Percentiles rank a stretch among this genome's conserved stretches.
These are phyloP conservation scores for Parapsyche elsis DNA, from an alignment of 1,140 invertebrate species.

Conservation along the genomic window DNA sequence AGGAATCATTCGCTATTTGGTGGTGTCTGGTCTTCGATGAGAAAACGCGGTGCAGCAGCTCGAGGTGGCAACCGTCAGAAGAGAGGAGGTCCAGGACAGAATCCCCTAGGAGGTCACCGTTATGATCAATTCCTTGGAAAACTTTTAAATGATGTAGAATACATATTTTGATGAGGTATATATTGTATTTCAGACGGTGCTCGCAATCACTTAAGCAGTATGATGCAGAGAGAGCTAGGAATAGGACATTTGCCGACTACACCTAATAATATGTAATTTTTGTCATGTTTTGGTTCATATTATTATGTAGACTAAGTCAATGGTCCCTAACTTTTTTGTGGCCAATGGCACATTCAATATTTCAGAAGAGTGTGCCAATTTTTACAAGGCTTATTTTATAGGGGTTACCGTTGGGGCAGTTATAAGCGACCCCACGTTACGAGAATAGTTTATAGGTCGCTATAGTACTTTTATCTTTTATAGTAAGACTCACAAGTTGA, in stretches of 20 bases:
- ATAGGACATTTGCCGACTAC: constrained; percentile 58
- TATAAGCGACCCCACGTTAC: too few relatives aligned
- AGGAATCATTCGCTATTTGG: constrained; percentile 97
- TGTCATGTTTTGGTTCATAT: constrained; percentile 4
- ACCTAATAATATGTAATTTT: constrained; percentile 63
- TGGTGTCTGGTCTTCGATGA: constrained; percentile 92
- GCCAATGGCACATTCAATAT: background rate
- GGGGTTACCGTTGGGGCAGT: too few relatives aligned
- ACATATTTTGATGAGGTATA: background rate
- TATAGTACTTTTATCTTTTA: too few relatives aligned
- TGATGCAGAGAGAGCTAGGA: constrained; percentile 66
- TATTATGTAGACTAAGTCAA: background rate
- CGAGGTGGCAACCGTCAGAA: constrained; percentile 40
- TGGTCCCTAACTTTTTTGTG: background rate
- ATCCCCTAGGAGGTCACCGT: constrained; percentile 48
- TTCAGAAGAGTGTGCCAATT: background rate
- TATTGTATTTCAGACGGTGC: constrained; percentile 59
- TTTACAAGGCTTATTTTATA: too few relatives aligned
- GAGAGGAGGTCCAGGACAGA: constrained; percentile 51
- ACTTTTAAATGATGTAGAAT: background rate
- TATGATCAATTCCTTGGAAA: background rate
- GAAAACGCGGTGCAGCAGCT: constrained; percentile 63
- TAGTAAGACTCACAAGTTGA: background rate
- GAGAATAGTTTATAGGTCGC: too few relatives aligned
- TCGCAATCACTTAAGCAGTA: constrained; percentile 65